phyloP scores from a whole-genome alignment of 2,797 vertebrate genomes.

The Fringilla coelebs region DNA sequence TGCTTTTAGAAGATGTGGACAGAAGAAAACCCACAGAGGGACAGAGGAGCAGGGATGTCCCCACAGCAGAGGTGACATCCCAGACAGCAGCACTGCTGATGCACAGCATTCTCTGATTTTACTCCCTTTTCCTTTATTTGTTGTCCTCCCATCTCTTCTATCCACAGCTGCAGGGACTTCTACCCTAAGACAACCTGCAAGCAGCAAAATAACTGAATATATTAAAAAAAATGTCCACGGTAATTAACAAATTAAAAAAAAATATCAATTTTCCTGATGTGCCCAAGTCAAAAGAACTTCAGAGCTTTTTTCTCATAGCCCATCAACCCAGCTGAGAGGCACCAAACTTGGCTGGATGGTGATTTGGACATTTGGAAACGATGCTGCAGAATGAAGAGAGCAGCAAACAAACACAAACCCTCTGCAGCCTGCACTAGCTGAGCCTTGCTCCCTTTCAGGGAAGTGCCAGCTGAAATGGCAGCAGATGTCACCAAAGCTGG shows the following conservation, averaged over 20 bases:
- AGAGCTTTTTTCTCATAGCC: background rate
- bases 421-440: background rate
- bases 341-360: background rate
- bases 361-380: background rate
- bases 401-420: background rate
- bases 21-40: accelerated
- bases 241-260: background rate
- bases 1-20: background rate
- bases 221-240: background rate
- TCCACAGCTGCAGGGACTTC: background rate
- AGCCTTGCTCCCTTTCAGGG: background rate
- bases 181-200: background rate
- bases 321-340: background rate
- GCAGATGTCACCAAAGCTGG: background rate
- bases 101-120: background rate
- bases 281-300: background rate
- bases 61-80: background rate
- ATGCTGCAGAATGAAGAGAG: background rate
- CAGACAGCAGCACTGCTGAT: background rate
- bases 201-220: background rate
- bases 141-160: background rate
- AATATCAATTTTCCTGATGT: background rate
- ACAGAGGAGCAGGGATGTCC: background rate
- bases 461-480: background rate
- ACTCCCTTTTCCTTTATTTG: background rate